Percentiles rank a stretch among this genome's conserved stretches.
These are phyloP conservation scores for Oscheius sp. DNA, from an alignment of 2,888 invertebrate species.

Conservation along the genomic window DNA sequence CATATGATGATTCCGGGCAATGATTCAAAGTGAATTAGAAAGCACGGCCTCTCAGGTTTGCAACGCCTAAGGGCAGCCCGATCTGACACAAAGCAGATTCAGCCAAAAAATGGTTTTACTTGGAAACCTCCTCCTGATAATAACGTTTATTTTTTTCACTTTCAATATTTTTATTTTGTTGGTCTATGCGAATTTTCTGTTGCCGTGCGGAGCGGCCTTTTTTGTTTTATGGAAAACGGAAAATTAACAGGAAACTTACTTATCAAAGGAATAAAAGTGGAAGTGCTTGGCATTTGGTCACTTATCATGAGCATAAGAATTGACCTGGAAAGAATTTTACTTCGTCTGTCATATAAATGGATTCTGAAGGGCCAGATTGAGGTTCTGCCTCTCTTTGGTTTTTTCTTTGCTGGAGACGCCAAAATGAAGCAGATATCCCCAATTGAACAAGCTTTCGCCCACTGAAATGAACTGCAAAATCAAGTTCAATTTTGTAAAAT, in stretches of 20 bases:
- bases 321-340: conserved; percentile 68
- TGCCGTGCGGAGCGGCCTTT: not conserved
- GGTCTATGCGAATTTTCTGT: too few relatives aligned
- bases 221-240: not conserved
- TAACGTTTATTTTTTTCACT: too few relatives aligned
- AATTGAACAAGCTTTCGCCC: too few relatives aligned
- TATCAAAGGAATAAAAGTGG: conserved; percentile 74
- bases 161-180: too few relatives aligned
- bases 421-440: too few relatives aligned
- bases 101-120: conserved; percentile 30
- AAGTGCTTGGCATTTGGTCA: conserved; percentile 75
- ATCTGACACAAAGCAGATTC: conserved; percentile 45
- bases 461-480: too few relatives aligned
- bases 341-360: too few relatives aligned
- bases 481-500: too few relatives aligned
- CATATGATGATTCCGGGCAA: conserved; percentile 59
- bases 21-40: conserved; percentile 56
- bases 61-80: conserved; percentile 52
- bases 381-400: too few relatives aligned
- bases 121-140: too few relatives aligned
- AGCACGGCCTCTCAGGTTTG: conserved; percentile 51
- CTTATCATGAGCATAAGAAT: conserved; percentile 74
- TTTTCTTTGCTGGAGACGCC: too few relatives aligned
- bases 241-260: conserved; percentile 73
- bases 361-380: too few relatives aligned